A percentile compares a stretch with the other conserved stretches of the same genome.
Evolutionary conservation across 2,113 vertebrate species (phyloP).

Genomic region (Cyprinodon tularosa): DNA sequence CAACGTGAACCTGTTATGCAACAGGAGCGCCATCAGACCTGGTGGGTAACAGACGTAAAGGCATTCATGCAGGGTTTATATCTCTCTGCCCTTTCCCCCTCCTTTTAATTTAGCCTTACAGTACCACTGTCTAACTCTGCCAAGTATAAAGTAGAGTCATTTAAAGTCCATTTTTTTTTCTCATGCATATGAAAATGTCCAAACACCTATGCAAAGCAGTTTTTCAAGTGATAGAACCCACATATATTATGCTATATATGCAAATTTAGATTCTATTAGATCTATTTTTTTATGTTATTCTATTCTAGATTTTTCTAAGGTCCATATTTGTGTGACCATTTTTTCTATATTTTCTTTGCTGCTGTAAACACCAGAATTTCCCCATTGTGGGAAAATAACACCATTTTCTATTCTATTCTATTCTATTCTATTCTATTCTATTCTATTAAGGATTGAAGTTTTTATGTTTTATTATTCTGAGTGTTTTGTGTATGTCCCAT

Average conservation of each 20-base stretch:
- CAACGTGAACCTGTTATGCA: conserved; percentile 65
- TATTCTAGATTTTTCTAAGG: neutral
- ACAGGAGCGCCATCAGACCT: conserved; percentile 46
- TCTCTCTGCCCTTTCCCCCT: conserved; percentile 7
- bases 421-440: neutral
- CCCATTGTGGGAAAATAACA: too few relatives aligned
- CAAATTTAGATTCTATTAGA: conserved; percentile 11
- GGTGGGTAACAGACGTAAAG: conserved; percentile 27
- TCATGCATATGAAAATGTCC: neutral
- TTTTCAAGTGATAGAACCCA: neutral
- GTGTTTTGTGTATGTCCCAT: neutral
- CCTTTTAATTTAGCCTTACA: conserved; percentile 13
- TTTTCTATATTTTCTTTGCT: too few relatives aligned
- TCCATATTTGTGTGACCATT: too few relatives aligned
- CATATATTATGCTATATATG: neutral
- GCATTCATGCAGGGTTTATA: conserved; percentile 40
- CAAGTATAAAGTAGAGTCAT: conserved; percentile 10
- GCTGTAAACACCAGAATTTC: too few relatives aligned
- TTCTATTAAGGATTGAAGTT: neutral
- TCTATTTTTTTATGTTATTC: neutral
- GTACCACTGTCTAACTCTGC: conserved; percentile 12
- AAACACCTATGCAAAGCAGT: neutral
- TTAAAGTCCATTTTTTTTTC: conserved; percentile 3
- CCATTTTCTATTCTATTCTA: neutral
- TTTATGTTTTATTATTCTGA: conserved; percentile 8